Evolutionary conservation across 1,140 invertebrate species (phyloP).

Genomic region (Panagrolaimus sp.): DNA sequence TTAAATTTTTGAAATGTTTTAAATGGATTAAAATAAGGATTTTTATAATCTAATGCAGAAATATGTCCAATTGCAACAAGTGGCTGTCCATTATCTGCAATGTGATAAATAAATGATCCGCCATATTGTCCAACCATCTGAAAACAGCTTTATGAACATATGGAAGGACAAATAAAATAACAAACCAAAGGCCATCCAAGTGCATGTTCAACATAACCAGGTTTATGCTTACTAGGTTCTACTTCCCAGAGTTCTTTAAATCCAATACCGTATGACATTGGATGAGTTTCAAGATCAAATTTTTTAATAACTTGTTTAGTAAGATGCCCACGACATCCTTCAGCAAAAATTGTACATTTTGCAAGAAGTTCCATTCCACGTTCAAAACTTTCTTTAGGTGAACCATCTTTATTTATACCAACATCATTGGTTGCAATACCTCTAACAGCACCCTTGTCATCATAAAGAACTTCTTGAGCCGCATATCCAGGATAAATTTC

Average conservation of each 20-base stretch:
- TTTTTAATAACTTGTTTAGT: conserved; percentile 80
- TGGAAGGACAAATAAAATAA: conserved; percentile 6
- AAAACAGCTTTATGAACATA: conserved; percentile 38
- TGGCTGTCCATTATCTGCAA: conserved; percentile 73
- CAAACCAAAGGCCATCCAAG: conserved; percentile 87
- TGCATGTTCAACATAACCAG: conserved; percentile 89
- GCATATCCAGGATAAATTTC: conserved; percentile 77
- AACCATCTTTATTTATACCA: conserved; percentile 94
- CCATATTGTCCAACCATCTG: conserved; percentile 82
- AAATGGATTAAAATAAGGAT: conserved; percentile 89
- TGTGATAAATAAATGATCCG: conserved; percentile 92
- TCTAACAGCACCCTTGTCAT: conserved; percentile 85
- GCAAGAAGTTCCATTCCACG: conserved; percentile 96
- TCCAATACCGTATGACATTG: conserved; percentile 97
- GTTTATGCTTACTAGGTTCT: conserved; percentile 75
- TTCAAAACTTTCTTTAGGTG: conserved; percentile 92
- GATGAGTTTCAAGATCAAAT: conserved; percentile 76
- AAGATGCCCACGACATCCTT: conserved; percentile 96
- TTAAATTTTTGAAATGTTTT: conserved; percentile 87
- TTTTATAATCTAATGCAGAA: conserved; percentile 85
- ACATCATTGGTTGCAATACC: conserved; percentile 97
- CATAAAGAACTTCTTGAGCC: conserved; percentile 69
- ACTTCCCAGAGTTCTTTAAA: conserved; percentile 99
- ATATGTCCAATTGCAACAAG: conserved; percentile 87
- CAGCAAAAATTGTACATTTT: conserved; percentile 93